Conservation (phyloP, 2,797 vertebrate genomes). For the Aplochiton taeniatus region DNA sequence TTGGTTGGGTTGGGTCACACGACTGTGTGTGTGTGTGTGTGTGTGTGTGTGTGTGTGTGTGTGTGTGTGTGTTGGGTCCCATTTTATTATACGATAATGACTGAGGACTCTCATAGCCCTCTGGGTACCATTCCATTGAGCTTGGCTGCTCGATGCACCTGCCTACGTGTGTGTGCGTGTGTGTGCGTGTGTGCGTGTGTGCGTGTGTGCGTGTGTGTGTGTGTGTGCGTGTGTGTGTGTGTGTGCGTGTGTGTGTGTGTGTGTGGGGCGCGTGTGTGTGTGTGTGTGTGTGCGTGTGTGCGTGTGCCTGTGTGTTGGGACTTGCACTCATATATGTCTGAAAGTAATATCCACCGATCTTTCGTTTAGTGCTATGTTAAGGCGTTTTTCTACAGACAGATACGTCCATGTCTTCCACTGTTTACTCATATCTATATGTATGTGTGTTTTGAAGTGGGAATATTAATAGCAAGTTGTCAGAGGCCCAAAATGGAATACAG, state of each 20-base stretch:
- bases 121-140: constrained; percentile 38
- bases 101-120: constrained; percentile 36
- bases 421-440: too few relatives aligned
- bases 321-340: neutral
- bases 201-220: constrained; percentile 23
- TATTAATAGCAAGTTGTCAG: too few relatives aligned
- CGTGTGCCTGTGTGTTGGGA: neutral
- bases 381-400: too few relatives aligned
- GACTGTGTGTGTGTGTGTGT: too few relatives aligned
- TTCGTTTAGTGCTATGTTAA: too few relatives aligned
- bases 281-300: neutral
- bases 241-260: neutral
- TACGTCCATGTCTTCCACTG: too few relatives aligned
- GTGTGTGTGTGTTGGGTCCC: constrained; percentile 14
- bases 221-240: neutral
- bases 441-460: too few relatives aligned
- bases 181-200: constrained; percentile 27
- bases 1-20: too few relatives aligned
- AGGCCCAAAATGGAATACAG: too few relatives aligned
- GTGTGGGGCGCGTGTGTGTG: constrained; percentile 2
- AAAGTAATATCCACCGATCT: too few relatives aligned
- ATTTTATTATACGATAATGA: constrained; percentile 48
- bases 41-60: constrained; percentile 12
- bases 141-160: neutral
- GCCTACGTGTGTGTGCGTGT: constrained; percentile 12